Base-by-base conservation (phyloP, 30 jellyfish, hydroid and myxozoan genomes). In the Aurelia coerulea region DNA sequence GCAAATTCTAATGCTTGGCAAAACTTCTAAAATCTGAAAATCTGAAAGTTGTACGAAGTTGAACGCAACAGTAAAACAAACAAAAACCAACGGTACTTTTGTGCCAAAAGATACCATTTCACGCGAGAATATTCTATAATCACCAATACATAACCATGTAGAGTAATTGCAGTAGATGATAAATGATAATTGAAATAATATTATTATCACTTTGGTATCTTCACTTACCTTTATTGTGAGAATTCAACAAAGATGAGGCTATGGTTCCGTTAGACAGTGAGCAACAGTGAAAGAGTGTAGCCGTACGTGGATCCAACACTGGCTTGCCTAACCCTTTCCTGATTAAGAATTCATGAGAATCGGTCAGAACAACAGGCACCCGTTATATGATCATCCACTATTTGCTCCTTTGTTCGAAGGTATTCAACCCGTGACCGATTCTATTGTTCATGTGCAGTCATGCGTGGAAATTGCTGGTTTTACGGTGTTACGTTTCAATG, bases 351-450 rank as follows among this genome's bases (percentile, higher is more conserved):
- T 83, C 80, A 83, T 62, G 71, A 39, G 23, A 66, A 80, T 72
- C 78, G 80, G 78, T 68, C 77, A 53, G 49, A 41, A 80, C 41
- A 33, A 65, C 86, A 62, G 92, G 86, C 46, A 83, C 92, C 92
- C 54, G 92, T 74, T 41, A 73, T 78, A 14, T 29, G 68, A 16
- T 78, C 79, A 78, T 64, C 63, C 84, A 5, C 75, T 82, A 69
- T 84, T 84, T 31, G 67, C 15, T 64, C 78, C 33, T 10, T 70
- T 68, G 85, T 70, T 34, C 54, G 18, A 54, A 71, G n/a, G 41
- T 76, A 82, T 33, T 31, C 78, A 82, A 60, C 79, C 32, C 65
- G 19, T 72, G 82, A 72, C 66, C 82, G 66, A 35, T 16, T 51
- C 34, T 51, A 33, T 42, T 72, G 82, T 42, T 42, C 82, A 42